phyloP scores from a whole-genome alignment of 2,888 invertebrate genomes.

The Ochropacha duplaris region DNA sequence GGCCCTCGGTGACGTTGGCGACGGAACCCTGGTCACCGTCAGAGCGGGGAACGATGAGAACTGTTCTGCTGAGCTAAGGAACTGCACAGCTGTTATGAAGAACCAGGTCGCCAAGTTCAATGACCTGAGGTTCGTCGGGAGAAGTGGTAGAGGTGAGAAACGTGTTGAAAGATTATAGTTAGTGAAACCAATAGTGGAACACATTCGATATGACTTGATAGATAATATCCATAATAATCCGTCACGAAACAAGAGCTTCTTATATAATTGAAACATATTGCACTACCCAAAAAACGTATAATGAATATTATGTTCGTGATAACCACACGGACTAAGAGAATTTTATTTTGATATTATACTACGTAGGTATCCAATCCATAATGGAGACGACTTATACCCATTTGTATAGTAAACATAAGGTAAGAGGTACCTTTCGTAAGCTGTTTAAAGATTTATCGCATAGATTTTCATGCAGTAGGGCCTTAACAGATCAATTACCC shows the following conservation, averaged over 20 bases:
- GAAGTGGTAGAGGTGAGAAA: conserved; percentile 97
- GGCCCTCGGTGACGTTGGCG: conserved; percentile 94
- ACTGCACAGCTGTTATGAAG: conserved; percentile 97
- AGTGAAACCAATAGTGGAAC: no score
- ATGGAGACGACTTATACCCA: background rate
- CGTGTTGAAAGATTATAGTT: background rate
- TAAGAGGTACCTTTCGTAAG: conserved; percentile 29
- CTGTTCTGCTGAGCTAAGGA: conserved; percentile 96
- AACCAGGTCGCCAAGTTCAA: conserved; percentile 99
- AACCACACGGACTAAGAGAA: background rate
- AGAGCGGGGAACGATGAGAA: conserved; percentile 98
- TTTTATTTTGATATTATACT: background rate
- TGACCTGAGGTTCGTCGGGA: conserved; percentile 97
- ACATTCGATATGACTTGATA: no score
- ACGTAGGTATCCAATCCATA: background rate
- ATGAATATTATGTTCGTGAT: no score
- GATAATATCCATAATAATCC: background rate
- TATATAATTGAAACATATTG: no score
- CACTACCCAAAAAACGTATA: no score
- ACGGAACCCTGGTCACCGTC: conserved; percentile 97
- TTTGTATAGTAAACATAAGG: background rate
- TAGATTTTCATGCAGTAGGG: conserved; percentile 52
- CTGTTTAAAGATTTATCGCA: conserved; percentile 57
- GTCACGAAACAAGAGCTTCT: no score
- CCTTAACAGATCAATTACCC: conserved; percentile 80